Evolutionary conservation across 2,888 invertebrate genomes (phyloP), one percentile per base, ranked within the genome.

Genomic region (Holacanthella duospinosa): DNA sequence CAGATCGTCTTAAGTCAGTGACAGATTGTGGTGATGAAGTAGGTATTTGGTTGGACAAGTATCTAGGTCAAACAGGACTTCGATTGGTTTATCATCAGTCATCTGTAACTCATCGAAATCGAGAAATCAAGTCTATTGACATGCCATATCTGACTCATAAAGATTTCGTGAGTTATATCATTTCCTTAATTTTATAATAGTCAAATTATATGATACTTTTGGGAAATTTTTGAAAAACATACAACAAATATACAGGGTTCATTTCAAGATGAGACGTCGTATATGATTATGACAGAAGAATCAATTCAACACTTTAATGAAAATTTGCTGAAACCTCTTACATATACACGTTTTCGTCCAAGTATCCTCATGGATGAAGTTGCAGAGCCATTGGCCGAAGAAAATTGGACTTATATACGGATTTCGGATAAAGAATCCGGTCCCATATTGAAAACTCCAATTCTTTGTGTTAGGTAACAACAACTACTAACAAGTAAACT

Each of bases 231-330:
- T n/a, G n/a, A n/a, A n/a, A n/a, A n/a, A n/a, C n/a, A n/a, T n/a
- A n/a, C n/a, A n/a, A n/a, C n/a, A n/a, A 21, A 4, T 57, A 28
- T 25, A 55, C n/a, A 70, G 71, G 71, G 71, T 2, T 29, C 66
- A 27, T 68, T 69, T 55, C 69, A 69, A 29, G 71, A 71, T 48
- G 71, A 71, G 59, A 71, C 71, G 2, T 65, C 71, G 1, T 69
- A 67, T 54, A 65, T 69, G 67, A n/a, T 71, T 6, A 63, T 65
- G 60, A 65, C 69, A 16, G 66, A 69, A 25, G 71, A 71, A 36
- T 67, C 69, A 6, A 1, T 71, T 12, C 60, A 27, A 3, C 57
- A 61, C n/a, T 6, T 71, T 4, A 71, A 71, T 60, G 48, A 44
- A 1, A 60, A 65, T 19, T 21, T 71, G 6, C 59, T 59, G 9